Conservation (phyloP, 2,113 vertebrate species). For the Daubentonia madagascariensis region DNA sequence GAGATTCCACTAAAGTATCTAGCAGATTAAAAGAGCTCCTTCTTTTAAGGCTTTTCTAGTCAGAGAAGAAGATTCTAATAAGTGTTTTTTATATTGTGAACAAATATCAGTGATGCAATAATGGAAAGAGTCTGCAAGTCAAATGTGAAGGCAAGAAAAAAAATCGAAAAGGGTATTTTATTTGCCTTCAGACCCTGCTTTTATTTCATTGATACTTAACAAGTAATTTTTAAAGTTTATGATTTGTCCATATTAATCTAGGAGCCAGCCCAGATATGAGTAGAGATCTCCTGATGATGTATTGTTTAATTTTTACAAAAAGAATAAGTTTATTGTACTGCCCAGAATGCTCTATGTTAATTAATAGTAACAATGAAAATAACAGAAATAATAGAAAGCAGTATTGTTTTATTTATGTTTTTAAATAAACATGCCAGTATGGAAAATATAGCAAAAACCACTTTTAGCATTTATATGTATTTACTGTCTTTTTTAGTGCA, state of each 20-base stretch:
- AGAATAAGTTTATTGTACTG: background rate
- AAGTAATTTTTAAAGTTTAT: conserved; percentile 13
- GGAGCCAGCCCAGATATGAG: background rate
- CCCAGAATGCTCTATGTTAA: background rate
- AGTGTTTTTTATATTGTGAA: background rate
- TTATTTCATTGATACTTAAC: background rate
- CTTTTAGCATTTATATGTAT: background rate
- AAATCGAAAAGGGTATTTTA: background rate
- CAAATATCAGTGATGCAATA: background rate
- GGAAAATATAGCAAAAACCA: background rate
- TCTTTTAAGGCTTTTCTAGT: background rate
- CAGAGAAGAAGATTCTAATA: background rate
- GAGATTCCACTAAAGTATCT: background rate
- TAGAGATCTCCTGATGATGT: background rate
- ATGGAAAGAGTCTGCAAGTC: background rate
- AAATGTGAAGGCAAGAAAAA: background rate
- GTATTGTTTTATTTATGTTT: background rate
- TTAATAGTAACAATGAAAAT: background rate
- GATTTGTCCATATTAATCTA: background rate
- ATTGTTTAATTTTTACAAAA: conserved; percentile 44
- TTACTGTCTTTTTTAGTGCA: background rate
- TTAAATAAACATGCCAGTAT: conserved; percentile 18
- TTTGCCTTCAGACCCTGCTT: background rate
- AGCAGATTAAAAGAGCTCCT: background rate
- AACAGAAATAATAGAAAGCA: background rate